Conservation (phyloP, 2,888 invertebrate genomes). For the Chaetogeoica ovagalla region DNA sequence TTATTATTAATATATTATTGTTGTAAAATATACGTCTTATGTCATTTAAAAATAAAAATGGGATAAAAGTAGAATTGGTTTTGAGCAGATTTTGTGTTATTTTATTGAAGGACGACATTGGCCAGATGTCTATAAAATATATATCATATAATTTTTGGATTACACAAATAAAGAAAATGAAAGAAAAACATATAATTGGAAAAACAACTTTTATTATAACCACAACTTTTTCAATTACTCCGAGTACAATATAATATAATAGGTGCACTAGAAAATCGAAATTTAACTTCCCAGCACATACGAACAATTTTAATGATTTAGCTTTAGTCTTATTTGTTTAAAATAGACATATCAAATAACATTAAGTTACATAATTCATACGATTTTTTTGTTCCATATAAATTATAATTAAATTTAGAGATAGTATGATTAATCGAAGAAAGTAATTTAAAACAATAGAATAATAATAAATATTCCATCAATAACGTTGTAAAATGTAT, state of each 20-base stretch:
- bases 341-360: neutral
- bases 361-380: neutral
- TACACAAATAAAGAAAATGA: neutral
- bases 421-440: no score
- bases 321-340: neutral
- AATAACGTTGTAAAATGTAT: no score
- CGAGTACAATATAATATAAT: neutral
- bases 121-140: neutral
- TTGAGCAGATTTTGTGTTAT: neutral
- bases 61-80: neutral
- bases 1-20: no score
- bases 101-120: neutral
- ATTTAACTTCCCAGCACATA: neutral
- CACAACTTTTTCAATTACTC: conserved; percentile 13
- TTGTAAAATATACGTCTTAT: no score
- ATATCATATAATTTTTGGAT: neutral
- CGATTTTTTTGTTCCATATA: no score
- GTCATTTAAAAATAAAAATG: neutral
- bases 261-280: neutral
- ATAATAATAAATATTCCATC: no score
- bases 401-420: no score
- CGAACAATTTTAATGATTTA: neutral
- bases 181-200: neutral
- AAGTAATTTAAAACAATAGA: no score
- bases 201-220: conserved; percentile 6